A percentile compares a stretch with the other conserved stretches of the same genome.
These are phyloP conservation scores for Dromaius novaehollandiae DNA, from an alignment of 2,113 vertebrate genomes.

Conservation along the genomic window DNA sequence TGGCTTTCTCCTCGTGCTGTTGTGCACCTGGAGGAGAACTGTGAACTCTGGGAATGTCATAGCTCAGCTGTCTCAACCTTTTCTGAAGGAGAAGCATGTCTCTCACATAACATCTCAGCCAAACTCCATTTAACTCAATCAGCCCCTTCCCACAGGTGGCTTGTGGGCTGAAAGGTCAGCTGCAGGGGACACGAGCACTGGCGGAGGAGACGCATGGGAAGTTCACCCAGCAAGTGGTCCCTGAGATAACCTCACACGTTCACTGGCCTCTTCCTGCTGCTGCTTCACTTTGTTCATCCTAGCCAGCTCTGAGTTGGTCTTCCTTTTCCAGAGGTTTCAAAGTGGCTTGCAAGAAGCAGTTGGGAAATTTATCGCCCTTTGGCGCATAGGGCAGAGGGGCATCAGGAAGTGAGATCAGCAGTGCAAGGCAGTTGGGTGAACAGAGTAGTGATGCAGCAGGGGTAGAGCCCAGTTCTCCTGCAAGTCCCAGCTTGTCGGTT, in stretches of 20 bases:
- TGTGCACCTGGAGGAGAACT: neutral
- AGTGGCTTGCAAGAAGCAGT: neutral
- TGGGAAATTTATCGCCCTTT: neutral
- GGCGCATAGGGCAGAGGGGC: neutral
- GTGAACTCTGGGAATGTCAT: neutral
- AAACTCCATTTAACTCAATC: neutral
- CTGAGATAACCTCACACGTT: neutral
- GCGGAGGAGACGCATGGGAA: neutral
- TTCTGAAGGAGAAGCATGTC: neutral
- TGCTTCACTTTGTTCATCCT: neutral
- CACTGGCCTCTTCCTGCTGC: neutral
- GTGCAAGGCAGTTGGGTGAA: fast-evolving
- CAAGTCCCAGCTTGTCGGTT: neutral
- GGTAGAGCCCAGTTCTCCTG: neutral
- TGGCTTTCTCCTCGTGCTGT: neutral
- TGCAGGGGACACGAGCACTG: neutral
- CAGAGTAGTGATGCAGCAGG: neutral
- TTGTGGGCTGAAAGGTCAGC: neutral
- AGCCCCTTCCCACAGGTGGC: neutral
- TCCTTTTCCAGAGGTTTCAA: neutral
- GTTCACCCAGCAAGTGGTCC: neutral
- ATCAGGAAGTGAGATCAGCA: neutral
- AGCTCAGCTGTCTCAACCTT: neutral
- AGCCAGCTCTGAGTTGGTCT: neutral
- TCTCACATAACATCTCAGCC: neutral